Percentiles rank a stretch among this genome's conserved stretches.
Evolutionary conservation across 2,888 invertebrate species (phyloP).

Genomic region (Diabrotica balteata): DNA sequence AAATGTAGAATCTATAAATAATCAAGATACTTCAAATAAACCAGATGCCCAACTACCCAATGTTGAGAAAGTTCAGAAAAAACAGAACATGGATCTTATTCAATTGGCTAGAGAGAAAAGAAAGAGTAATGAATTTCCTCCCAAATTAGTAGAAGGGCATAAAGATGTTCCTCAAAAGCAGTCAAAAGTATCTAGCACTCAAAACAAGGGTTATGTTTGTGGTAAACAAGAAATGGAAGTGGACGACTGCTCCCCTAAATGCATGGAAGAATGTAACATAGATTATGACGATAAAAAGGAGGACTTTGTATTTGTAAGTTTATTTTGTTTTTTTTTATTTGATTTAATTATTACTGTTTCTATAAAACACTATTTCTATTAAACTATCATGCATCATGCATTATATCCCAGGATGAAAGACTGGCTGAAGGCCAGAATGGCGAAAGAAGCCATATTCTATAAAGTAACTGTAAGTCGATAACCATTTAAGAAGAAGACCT

Average conservation of each 20-base stretch:
- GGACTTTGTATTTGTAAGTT: slow-evolving; percentile 60
- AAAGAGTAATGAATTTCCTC: slow-evolving; percentile 37
- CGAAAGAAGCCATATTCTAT: too few relatives aligned
- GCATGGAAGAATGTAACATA: slow-evolving; percentile 33
- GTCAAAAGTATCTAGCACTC: slow-evolving; percentile 10
- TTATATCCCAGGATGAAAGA: too few relatives aligned
- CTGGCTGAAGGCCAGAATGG: too few relatives aligned
- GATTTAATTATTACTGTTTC: slow-evolving; percentile 10
- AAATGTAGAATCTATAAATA: background rate
- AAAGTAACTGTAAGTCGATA: too few relatives aligned
- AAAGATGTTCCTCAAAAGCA: slow-evolving; percentile 30
- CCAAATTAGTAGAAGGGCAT: slow-evolving; percentile 29
- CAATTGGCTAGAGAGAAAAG: slow-evolving; percentile 48
- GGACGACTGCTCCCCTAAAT: slow-evolving; percentile 43
- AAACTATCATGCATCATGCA: too few relatives aligned
- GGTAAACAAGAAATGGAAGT: slow-evolving; percentile 33
- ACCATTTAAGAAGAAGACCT: too few relatives aligned
- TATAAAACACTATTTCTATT: background rate
- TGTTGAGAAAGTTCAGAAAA: slow-evolving; percentile 39
- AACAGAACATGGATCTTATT: slow-evolving; percentile 41
- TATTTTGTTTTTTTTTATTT: slow-evolving; percentile 4
- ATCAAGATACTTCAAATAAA: slow-evolving; percentile 6
- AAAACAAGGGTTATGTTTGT: slow-evolving; percentile 11
- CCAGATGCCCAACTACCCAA: background rate
- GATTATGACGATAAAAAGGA: slow-evolving; percentile 43